A percentile compares a stretch with the other conserved stretches of the same genome.
Evolutionary conservation across 2,797 vertebrate species (phyloP).

Genomic region (Rhincodon typus): DNA sequence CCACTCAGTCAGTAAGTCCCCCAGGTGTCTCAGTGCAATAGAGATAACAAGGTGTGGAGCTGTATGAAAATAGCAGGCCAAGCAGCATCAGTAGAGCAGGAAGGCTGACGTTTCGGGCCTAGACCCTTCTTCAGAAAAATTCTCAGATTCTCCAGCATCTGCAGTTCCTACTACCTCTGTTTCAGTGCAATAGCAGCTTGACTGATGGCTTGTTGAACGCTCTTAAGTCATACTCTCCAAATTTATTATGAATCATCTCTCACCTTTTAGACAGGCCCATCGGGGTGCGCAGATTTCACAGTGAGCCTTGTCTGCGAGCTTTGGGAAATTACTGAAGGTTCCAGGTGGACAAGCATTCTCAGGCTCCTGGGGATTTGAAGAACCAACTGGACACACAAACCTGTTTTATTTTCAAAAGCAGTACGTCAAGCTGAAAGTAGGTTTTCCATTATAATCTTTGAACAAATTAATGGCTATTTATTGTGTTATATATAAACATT

Average conservation of each 20-base stretch:
- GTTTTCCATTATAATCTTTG: not conserved
- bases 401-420: conserved; percentile 48
- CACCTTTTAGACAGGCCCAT: conserved; percentile 71
- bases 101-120: too few relatives aligned
- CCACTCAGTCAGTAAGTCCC: not conserved
- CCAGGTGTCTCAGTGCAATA: not conserved
- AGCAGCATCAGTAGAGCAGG: too few relatives aligned
- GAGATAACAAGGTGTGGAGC: too few relatives aligned
- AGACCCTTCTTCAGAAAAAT: too few relatives aligned
- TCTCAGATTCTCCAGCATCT: too few relatives aligned
- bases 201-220: not conserved
- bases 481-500: not conserved
- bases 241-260: not conserved
- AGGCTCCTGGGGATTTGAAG: conserved; percentile 64
- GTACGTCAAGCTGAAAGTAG: not conserved
- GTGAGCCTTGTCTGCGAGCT: conserved; percentile 72
- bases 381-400: conserved; percentile 69
- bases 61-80: too few relatives aligned
- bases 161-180: too few relatives aligned
- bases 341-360: conserved; percentile 68
- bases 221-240: not conserved
- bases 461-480: not conserved
- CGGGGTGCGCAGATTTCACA: conserved; percentile 70
- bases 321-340: conserved; percentile 61
- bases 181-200: not conserved